Conservation (phyloP, 2,797 vertebrate species). For the Alca torda region DNA sequence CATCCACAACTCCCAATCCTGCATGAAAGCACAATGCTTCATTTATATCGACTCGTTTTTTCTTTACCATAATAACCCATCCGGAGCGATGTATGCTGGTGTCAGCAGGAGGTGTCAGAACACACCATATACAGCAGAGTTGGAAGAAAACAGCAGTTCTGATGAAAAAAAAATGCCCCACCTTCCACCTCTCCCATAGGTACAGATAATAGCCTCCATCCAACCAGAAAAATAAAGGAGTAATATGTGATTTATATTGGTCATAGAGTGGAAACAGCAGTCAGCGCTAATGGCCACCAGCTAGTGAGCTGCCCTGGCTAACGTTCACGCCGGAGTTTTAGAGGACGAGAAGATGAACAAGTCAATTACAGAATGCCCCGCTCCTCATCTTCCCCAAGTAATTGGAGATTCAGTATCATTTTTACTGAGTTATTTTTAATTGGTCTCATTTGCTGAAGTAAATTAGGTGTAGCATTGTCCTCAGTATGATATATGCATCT, state of each 20-base stretch:
- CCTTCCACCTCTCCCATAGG: not conserved
- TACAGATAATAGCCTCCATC: not conserved
- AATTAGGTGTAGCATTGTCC: constrained; percentile 72
- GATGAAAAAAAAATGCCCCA: not conserved
- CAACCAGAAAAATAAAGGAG: not conserved
- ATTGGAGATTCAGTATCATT: constrained; percentile 59
- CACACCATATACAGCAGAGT: not conserved
- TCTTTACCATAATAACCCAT: not conserved
- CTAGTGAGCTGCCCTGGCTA: not conserved
- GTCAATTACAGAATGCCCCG: constrained; percentile 32
- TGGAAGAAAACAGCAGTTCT: not conserved
- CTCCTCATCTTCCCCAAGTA: constrained; percentile 57
- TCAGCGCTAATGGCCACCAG: not conserved
- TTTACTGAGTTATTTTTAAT: constrained; percentile 73
- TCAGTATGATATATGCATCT: constrained; percentile 29
- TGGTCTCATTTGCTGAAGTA: constrained; percentile 73
- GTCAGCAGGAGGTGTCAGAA: not conserved
- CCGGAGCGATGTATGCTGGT: fast-evolving
- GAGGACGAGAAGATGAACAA: constrained; percentile 49
- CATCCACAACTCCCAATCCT: not conserved
- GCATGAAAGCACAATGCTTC: not conserved
- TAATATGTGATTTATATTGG: not conserved
- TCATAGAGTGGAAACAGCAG: not conserved
- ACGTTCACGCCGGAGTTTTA: not conserved
- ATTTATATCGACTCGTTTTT: not conserved